These are phyloP conservation scores for Eupithecia tripunctaria DNA, from an alignment of 2,888 invertebrate species.

Conservation along the genomic window DNA sequence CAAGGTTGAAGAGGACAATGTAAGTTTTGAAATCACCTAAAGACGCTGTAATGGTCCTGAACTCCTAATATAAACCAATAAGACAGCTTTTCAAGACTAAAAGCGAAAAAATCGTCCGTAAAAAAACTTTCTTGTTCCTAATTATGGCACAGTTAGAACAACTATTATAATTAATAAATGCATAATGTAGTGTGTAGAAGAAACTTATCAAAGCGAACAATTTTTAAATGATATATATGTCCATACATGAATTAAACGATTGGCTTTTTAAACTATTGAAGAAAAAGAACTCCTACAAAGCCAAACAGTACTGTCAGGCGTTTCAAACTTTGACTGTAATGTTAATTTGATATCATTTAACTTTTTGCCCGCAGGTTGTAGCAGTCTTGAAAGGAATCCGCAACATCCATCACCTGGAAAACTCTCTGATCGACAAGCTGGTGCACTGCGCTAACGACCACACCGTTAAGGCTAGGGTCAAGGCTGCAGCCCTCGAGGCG, in stretches of 20 bases:
- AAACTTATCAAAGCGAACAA: too few species aligned
- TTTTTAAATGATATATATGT: too few species aligned
- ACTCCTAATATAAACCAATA: neutral
- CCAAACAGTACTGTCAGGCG: too few species aligned
- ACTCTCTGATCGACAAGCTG: constrained; percentile 85
- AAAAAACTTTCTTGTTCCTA: too few species aligned
- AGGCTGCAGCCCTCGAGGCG: constrained; percentile 92
- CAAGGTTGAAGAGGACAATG: constrained; percentile 87
- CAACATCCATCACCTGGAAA: constrained; percentile 89
- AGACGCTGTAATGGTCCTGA: neutral
- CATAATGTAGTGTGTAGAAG: too few species aligned
- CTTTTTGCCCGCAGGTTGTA: constrained; percentile 76
- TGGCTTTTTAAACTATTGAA: neutral
- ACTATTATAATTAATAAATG: too few species aligned
- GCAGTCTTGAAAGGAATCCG: constrained; percentile 92
- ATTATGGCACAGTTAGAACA: too few species aligned
- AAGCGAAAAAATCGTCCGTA: too few species aligned
- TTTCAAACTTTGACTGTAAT: too few species aligned
- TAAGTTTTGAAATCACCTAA: constrained; percentile 53
- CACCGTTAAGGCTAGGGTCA: constrained; percentile 86
- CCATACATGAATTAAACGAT: neutral
- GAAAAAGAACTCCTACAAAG: neutral
- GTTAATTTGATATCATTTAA: too few species aligned
- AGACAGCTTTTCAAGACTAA: neutral
- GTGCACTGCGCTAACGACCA: constrained; percentile 86